These are phyloP conservation scores for Leptothorax acervorum DNA, from an alignment of 2,888 invertebrate species.

Conservation along the genomic window DNA sequence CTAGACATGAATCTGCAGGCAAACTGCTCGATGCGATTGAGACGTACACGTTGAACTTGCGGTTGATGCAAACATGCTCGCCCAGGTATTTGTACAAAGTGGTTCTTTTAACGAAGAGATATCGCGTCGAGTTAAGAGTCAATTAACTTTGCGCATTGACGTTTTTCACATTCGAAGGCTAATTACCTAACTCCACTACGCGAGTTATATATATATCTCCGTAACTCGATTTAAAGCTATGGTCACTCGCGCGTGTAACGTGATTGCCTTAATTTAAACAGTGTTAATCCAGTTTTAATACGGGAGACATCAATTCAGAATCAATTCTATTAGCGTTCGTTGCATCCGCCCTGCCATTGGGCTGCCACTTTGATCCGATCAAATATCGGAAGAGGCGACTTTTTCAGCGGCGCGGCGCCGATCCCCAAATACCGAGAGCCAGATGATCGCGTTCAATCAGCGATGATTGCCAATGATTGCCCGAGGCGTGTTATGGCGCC, in stretches of 20 bases:
- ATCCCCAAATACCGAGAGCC: slow-evolving; percentile 31
- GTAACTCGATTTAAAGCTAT: not conserved
- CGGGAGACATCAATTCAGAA: not conserved
- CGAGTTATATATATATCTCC: slow-evolving; percentile 25
- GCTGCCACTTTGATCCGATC: not conserved
- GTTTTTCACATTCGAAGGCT: slow-evolving; percentile 16
- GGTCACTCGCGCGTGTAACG: not conserved
- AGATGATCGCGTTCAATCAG: slow-evolving; percentile 53
- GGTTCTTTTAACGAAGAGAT: slow-evolving; percentile 2
- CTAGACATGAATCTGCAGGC: slow-evolving; percentile 57
- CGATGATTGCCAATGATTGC: slow-evolving; percentile 52
- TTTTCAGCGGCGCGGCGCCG: not conserved
- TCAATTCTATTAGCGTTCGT: slow-evolving; percentile 28
- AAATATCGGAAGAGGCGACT: slow-evolving; percentile 21
- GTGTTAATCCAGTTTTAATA: slow-evolving; percentile 7
- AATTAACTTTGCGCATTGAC: slow-evolving; percentile 23
- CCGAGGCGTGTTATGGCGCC: slow-evolving; percentile 46
- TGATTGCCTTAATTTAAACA: not conserved
- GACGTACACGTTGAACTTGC: slow-evolving; percentile 58
- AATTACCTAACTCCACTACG: not conserved
- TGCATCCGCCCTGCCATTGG: not conserved
- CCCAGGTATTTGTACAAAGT: slow-evolving; percentile 5
- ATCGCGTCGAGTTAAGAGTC: not conserved
- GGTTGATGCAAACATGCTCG: not conserved
- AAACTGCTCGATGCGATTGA: slow-evolving; percentile 61